Evolutionary conservation across 1,140 invertebrate species (phyloP).

Genomic region (Leucophenga varia): DNA sequence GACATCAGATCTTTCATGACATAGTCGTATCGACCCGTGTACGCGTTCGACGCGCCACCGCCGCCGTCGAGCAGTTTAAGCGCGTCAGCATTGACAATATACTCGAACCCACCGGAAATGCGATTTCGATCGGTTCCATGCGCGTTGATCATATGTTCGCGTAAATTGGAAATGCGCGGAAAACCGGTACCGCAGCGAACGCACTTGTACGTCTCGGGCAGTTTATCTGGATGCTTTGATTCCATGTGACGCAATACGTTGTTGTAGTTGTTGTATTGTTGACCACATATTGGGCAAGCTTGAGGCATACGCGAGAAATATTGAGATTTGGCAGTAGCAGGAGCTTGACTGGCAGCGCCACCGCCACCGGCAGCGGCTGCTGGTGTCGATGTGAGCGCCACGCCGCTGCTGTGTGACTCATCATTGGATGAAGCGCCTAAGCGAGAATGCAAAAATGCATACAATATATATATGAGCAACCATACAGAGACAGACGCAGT

Average conservation of each 20-base stretch:
- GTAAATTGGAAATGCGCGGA: slow-evolving; percentile 46
- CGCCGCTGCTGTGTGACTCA: slow-evolving; percentile 41
- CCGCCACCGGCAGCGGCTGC: slow-evolving; percentile 4
- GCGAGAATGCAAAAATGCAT: no score
- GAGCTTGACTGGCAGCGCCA: slow-evolving; percentile 10
- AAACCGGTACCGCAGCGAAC: slow-evolving; percentile 46
- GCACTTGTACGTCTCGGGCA: slow-evolving; percentile 54
- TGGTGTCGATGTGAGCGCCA: background rate
- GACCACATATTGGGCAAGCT: slow-evolving; percentile 52
- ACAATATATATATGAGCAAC: no score
- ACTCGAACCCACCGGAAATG: slow-evolving; percentile 46
- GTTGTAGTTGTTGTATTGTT: slow-evolving; percentile 56
- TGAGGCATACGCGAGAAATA: slow-evolving; percentile 54
- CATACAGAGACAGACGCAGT: no score
- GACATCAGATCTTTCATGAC: slow-evolving; percentile 56
- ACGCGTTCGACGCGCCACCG: slow-evolving; percentile 31
- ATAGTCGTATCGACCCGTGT: slow-evolving; percentile 52
- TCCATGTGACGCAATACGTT: slow-evolving; percentile 56
- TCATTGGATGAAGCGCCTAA: slow-evolving; percentile 33
- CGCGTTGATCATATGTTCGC: slow-evolving; percentile 52
- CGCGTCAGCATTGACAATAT: slow-evolving; percentile 49
- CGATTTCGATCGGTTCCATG: slow-evolving; percentile 47
- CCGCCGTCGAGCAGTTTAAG: slow-evolving; percentile 44
- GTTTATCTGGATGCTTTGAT: slow-evolving; percentile 55
- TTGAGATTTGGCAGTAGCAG: slow-evolving; percentile 40